Percentiles rank a stretch among this genome's conserved stretches.
Conservation (phyloP, 2,888 invertebrate genomes). For the Euspilapteryx auroguttella region DNA sequence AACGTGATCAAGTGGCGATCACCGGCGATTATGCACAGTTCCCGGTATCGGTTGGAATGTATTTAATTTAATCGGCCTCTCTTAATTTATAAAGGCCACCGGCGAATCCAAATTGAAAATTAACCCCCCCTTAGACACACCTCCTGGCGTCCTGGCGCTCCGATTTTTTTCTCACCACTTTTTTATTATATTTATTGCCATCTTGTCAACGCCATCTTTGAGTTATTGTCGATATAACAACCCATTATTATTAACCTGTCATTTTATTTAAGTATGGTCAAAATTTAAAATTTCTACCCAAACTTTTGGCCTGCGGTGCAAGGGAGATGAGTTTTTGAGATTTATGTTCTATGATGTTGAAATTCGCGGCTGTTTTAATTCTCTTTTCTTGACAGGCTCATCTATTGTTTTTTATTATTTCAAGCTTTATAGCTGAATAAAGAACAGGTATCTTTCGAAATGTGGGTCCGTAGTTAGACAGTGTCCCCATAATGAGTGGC, state of each 20-base stretch:
- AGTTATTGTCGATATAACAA: slow-evolving; percentile 47
- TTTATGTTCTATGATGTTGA: slow-evolving; percentile 27
- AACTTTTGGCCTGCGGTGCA: slow-evolving; percentile 40
- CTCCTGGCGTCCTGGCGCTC: slow-evolving; percentile 45
- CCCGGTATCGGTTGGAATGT: slow-evolving; percentile 22
- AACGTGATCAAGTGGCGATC: slow-evolving; percentile 24
- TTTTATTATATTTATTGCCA: no score
- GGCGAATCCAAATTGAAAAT: slow-evolving; percentile 52
- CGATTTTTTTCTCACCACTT: slow-evolving; percentile 26
- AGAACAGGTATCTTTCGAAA: neutral
- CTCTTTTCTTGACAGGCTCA: neutral
- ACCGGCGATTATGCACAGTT: slow-evolving; percentile 32
- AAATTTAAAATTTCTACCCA: slow-evolving; percentile 44
- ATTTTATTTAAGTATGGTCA: slow-evolving; percentile 15
- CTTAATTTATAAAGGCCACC: slow-evolving; percentile 48
- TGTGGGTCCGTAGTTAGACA: neutral
- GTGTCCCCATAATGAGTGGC: slow-evolving; percentile 2
- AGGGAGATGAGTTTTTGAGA: slow-evolving; percentile 33
- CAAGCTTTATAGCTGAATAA: neutral
- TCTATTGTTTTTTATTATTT: slow-evolving; percentile 2
- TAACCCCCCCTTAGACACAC: slow-evolving; percentile 47
- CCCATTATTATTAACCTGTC: slow-evolving; percentile 34
- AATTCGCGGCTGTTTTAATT: slow-evolving; percentile 10
- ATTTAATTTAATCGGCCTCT: slow-evolving; percentile 30
- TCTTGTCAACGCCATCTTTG: slow-evolving; percentile 52